phyloP scores from a whole-genome alignment of 2,113 vertebrate genomes.

The Rhynchomys soricoides region DNA sequence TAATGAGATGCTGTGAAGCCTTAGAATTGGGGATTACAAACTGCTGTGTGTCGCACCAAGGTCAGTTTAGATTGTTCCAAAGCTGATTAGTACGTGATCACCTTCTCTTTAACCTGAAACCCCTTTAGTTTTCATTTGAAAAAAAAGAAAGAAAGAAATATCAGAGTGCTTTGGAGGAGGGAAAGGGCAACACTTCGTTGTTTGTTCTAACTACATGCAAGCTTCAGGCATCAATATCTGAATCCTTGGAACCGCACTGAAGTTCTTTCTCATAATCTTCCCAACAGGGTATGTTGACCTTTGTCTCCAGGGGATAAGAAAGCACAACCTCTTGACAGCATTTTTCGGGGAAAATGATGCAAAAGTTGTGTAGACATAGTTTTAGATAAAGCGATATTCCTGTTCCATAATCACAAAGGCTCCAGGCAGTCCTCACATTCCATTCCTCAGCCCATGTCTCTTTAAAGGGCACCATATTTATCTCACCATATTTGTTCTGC shows the following conservation, averaged over 20 bases:
- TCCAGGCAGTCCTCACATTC: neutral
- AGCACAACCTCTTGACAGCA: neutral
- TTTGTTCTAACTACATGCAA: slow-evolving; percentile 62
- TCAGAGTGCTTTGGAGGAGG: slow-evolving; percentile 6
- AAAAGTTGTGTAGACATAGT: neutral
- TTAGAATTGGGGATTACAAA: slow-evolving; percentile 83
- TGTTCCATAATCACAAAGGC: neutral
- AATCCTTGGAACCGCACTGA: slow-evolving; percentile 19
- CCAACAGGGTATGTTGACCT: slow-evolving; percentile 33
- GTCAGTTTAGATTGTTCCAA: slow-evolving; percentile 66
- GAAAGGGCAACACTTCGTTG: neutral
- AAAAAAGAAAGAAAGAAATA: neutral
- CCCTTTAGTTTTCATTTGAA: slow-evolving; percentile 47
- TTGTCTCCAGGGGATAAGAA: slow-evolving; percentile 42
- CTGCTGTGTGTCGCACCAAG: slow-evolving; percentile 60
- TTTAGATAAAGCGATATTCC: neutral
- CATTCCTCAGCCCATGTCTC: neutral
- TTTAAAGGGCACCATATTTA: neutral
- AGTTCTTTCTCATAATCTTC: slow-evolving; percentile 11
- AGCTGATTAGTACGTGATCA: slow-evolving; percentile 40
- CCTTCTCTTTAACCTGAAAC: slow-evolving; percentile 69
- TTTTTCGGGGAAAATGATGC: slow-evolving; percentile 22
- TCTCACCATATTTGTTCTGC: neutral
- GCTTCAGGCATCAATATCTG: slow-evolving; percentile 56
- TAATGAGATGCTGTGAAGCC: slow-evolving; percentile 82